Conservation (phyloP, 2,113 vertebrate species). For the Trogon melanurus region DNA sequence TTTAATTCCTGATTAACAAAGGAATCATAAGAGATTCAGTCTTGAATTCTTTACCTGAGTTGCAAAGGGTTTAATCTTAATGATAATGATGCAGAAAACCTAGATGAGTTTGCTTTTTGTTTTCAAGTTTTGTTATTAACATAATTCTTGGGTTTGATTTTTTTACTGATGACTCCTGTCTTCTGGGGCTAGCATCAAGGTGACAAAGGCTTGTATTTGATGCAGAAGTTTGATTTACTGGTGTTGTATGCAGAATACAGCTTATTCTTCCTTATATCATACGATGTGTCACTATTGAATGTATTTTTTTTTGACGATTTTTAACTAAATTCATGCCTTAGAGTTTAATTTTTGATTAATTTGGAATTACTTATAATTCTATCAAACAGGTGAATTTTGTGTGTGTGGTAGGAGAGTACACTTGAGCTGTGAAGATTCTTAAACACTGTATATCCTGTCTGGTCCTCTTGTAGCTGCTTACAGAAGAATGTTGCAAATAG, state of each 20-base stretch:
- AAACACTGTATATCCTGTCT: neutral
- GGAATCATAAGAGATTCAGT: neutral
- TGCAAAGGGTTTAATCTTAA: neutral
- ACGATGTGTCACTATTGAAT: neutral
- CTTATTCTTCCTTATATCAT: neutral
- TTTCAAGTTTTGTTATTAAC: neutral
- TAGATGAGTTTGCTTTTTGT: neutral
- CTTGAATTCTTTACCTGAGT: neutral
- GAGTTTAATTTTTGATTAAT: neutral
- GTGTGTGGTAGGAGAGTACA: neutral
- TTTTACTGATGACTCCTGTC: rapidly evolving
- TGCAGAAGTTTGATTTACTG: neutral
- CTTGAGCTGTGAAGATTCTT: neutral
- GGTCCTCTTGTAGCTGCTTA: neutral
- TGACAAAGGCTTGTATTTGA: neutral
- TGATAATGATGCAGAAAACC: neutral
- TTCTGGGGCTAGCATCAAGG: neutral
- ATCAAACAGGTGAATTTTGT: neutral
- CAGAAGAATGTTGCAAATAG: neutral
- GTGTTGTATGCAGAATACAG: neutral
- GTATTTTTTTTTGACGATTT: neutral
- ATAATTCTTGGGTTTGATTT: neutral
- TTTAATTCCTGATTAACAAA: neutral
- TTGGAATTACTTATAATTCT: neutral
- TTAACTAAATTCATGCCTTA: neutral